Evolutionary conservation across 2,797 vertebrate genomes (phyloP).

Genomic region (Mico argentatus): DNA sequence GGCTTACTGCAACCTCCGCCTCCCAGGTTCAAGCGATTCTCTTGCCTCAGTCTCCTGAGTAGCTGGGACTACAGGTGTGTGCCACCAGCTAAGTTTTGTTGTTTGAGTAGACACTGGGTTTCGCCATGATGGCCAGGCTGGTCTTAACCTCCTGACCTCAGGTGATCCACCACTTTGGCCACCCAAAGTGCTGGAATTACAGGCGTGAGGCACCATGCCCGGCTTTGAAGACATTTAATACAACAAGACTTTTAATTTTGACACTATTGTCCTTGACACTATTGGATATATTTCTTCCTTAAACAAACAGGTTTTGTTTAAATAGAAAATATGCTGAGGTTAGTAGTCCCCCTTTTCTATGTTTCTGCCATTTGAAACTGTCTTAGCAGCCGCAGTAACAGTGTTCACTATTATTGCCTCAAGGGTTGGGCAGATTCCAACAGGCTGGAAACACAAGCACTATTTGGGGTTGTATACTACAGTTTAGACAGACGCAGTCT

Average conservation of each 20-base stretch:
- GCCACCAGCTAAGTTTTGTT: too few relatives aligned
- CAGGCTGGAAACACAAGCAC: background rate
- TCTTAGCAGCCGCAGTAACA: background rate
- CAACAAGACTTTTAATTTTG: background rate
- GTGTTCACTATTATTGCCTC: background rate
- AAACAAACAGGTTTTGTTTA: background rate
- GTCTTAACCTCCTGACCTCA: too few relatives aligned
- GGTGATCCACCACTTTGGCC: too few relatives aligned
- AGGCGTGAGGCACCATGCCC: too few relatives aligned
- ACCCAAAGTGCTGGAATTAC: too few relatives aligned
- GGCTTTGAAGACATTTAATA: background rate
- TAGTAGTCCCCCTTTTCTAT: background rate
- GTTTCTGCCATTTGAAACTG: background rate
- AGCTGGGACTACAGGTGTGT: too few relatives aligned
- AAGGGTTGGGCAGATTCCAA: background rate
- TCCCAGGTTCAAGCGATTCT: too few relatives aligned
- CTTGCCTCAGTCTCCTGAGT: too few relatives aligned
- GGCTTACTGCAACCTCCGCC: too few relatives aligned
- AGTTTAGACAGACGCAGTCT: background rate
- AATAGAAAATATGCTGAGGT: background rate
- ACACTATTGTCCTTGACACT: background rate
- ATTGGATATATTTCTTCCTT: background rate
- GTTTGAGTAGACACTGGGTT: too few relatives aligned
- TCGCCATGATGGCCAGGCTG: too few relatives aligned
- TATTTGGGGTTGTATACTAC: background rate